These are phyloP conservation scores for Laticauda laticaudata DNA, from an alignment of 2,113 vertebrate genomes.

Conservation along the genomic window DNA sequence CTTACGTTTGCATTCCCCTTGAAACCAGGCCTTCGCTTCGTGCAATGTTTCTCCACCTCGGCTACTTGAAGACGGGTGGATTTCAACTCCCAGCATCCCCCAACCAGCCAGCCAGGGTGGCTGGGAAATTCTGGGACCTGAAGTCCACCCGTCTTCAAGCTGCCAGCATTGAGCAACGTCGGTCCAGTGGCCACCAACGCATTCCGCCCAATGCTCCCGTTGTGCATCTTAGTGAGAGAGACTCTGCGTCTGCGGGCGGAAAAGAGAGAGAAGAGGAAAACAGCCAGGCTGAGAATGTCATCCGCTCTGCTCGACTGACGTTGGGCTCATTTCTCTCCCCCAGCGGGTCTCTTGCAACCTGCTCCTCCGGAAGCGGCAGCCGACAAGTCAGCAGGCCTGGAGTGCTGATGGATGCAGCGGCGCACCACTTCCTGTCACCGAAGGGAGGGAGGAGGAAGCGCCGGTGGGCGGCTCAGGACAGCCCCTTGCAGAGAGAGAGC, in stretches of 20 bases:
- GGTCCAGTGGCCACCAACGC: neutral
- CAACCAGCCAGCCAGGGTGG: neutral
- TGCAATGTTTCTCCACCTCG: neutral
- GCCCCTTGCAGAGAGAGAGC: conserved; percentile 25
- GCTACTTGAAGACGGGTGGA: neutral
- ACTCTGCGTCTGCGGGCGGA: neutral
- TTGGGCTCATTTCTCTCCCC: neutral
- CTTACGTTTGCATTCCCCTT: neutral
- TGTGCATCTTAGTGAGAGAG: neutral
- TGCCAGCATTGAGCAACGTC: neutral
- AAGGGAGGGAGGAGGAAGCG: conserved; percentile 46
- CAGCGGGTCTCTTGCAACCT: neutral
- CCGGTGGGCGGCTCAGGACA: conserved; percentile 22
- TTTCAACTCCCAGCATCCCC: neutral
- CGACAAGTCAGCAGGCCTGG: conserved; percentile 27
- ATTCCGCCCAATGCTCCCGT: neutral
- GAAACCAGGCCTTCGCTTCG: neutral
- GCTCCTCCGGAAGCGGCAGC: conserved; percentile 57
- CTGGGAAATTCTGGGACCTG: neutral
- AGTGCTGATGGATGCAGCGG: conserved; percentile 28
- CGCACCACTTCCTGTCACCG: conserved; percentile 60
- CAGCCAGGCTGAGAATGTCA: neutral
- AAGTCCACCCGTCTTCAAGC: neutral
- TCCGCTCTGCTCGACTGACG: too few species aligned
- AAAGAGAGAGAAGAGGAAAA: neutral